These are phyloP conservation scores for Sus cebifrons DNA, from an alignment of 2,797 vertebrate species.

Conservation along the genomic window DNA sequence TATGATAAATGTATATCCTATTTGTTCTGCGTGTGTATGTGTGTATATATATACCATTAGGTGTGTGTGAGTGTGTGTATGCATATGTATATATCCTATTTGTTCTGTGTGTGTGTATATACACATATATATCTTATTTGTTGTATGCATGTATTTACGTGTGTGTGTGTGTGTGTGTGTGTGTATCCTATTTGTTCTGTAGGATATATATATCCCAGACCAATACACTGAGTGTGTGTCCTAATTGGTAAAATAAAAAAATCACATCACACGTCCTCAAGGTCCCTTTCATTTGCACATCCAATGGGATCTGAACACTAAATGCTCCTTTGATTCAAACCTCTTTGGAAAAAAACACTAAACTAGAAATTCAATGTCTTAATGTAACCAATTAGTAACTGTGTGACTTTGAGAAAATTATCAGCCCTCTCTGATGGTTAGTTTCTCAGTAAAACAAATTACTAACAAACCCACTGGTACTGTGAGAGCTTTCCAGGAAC, in stretches of 20 bases:
- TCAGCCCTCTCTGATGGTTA: not conserved
- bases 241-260: not conserved
- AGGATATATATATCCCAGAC: not conserved
- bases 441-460: not conserved
- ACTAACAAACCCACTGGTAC: not conserved
- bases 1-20: not conserved
- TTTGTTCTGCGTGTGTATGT: too few species aligned
- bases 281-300: not conserved
- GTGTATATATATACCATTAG: not conserved
- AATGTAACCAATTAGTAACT: not conserved
- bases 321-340: not conserved
- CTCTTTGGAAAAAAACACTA: not conserved
- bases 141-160: not conserved
- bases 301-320: not conserved
- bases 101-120: too few species aligned
- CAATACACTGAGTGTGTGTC: not conserved
- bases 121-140: not conserved
- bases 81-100: not conserved
- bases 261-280: not conserved
- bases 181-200: not conserved
- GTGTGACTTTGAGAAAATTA: not conserved
- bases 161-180: not conserved
- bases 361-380: not conserved
- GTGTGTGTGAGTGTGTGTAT: not conserved
- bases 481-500: not conserved